These are phyloP conservation scores for Scarus forsteni DNA, from an alignment of 2,797 vertebrate species.

Conservation along the genomic window DNA sequence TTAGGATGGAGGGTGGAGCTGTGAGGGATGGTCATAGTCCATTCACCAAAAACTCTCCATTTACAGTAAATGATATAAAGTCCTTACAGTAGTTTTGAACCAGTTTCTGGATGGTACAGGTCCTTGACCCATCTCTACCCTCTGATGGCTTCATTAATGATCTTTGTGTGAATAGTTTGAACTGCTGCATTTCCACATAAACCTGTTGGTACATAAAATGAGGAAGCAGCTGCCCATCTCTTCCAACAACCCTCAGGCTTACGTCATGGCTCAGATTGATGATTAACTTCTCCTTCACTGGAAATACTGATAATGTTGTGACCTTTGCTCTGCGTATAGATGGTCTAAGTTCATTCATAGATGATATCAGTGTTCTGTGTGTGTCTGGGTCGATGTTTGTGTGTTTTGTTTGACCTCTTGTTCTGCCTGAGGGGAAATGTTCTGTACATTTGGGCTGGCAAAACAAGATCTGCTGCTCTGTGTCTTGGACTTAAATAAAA, in stretches of 20 bases:
- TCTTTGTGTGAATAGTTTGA: background rate
- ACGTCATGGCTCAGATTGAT: slow-evolving; percentile 29
- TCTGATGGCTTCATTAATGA: background rate
- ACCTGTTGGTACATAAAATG: slow-evolving; percentile 9
- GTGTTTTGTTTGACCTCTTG: background rate
- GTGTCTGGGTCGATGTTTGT: slow-evolving; percentile 1
- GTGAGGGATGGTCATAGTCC: no score
- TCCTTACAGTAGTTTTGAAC: no score
- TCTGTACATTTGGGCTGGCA: background rate
- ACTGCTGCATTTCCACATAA: slow-evolving; percentile 8
- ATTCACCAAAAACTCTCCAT: no score
- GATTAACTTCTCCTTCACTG: slow-evolving; percentile 49
- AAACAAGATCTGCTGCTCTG: background rate
- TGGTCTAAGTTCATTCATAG: background rate
- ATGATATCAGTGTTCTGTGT: background rate
- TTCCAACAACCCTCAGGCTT: slow-evolving; percentile 13
- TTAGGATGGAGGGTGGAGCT: no score
- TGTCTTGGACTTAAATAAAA: background rate
- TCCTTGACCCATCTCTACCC: background rate
- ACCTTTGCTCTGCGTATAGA: slow-evolving; percentile 16
- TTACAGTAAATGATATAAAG: no score
- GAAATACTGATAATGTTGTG: slow-evolving; percentile 27
- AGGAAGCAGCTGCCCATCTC: slow-evolving; percentile 12
- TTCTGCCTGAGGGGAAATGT: background rate
- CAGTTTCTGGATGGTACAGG: no score